Evolutionary conservation across 2,888 invertebrate species (phyloP).

Genomic region (Sepioteuthis lessoniana): DNA sequence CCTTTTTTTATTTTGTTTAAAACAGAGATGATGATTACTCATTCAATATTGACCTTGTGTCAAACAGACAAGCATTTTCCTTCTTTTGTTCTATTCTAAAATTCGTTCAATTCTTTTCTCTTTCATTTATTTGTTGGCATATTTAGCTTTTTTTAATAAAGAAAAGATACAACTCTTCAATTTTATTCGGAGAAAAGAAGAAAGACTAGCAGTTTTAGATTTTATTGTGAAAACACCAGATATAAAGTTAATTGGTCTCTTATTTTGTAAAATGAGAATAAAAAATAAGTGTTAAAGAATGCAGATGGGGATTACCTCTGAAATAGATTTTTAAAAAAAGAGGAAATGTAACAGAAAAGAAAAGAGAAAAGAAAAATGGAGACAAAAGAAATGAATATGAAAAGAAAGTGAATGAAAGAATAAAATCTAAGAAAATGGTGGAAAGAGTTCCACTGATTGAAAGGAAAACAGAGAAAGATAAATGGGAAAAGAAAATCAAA

Average conservation of each 20-base stretch:
- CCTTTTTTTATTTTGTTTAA: neutral
- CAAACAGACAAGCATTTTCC: neutral
- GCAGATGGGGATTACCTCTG: neutral
- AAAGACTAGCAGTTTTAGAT: neutral
- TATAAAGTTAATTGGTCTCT: neutral
- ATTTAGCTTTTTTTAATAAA: neutral
- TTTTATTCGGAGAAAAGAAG: neutral
- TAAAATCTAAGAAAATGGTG: no score
- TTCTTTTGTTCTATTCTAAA: neutral
- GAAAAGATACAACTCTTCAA: neutral
- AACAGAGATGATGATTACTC: neutral
- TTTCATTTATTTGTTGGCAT: neutral
- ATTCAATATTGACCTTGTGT: neutral
- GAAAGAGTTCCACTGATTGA: no score
- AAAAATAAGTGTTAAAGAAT: conserved; percentile 2
- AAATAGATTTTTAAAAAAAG: neutral
- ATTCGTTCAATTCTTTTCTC: neutral
- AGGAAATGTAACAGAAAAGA: neutral
- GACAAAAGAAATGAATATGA: neutral
- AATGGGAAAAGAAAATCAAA: no score
- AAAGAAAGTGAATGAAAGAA: no score
- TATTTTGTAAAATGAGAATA: neutral
- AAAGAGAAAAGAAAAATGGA: neutral
- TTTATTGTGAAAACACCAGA: neutral
- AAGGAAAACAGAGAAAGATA: no score